These are phyloP conservation scores for Amphipoea oculea DNA, from an alignment of 2,888 invertebrate genomes.

Conservation along the genomic window DNA sequence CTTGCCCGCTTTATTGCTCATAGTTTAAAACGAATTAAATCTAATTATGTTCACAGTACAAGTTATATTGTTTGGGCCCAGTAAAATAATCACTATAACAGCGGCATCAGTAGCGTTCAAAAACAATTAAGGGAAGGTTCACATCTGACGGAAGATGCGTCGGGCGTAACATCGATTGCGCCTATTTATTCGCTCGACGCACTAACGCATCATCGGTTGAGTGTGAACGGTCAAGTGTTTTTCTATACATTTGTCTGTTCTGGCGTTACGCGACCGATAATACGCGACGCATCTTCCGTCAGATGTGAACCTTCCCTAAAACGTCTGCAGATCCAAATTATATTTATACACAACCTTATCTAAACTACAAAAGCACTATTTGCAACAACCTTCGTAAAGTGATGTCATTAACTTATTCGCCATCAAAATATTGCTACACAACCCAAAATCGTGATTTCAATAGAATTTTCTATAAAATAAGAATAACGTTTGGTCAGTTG, in stretches of 20 bases:
- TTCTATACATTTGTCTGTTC: too few species aligned
- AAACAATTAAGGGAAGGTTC: too few species aligned
- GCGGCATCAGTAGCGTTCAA: neutral
- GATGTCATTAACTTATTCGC: neutral
- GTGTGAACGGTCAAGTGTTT: too few species aligned
- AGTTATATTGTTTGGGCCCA: neutral
- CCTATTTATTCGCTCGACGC: too few species aligned
- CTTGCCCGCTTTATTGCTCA: neutral
- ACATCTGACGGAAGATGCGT: too few species aligned
- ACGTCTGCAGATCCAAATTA: conserved; percentile 4
- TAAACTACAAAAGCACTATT: conserved; percentile 30
- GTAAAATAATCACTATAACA: neutral
- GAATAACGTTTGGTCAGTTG: conserved; percentile 40
- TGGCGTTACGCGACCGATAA: too few species aligned
- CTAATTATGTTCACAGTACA: neutral
- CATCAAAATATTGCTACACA: conserved; percentile 10
- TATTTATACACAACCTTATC: conserved; percentile 31
- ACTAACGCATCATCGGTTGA: too few species aligned
- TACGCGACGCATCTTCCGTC: too few species aligned
- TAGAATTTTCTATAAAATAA: conserved; percentile 32
- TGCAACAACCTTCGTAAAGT: conserved; percentile 20
- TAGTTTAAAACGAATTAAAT: neutral
- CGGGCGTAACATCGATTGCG: too few species aligned
- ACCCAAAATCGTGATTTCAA: conserved; percentile 13
- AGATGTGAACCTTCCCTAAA: too few species aligned